Evolutionary conservation across 2,113 vertebrate species (phyloP), one percentile per base, ranked within the genome.

Genomic region (Nymphicus hollandicus): DNA sequence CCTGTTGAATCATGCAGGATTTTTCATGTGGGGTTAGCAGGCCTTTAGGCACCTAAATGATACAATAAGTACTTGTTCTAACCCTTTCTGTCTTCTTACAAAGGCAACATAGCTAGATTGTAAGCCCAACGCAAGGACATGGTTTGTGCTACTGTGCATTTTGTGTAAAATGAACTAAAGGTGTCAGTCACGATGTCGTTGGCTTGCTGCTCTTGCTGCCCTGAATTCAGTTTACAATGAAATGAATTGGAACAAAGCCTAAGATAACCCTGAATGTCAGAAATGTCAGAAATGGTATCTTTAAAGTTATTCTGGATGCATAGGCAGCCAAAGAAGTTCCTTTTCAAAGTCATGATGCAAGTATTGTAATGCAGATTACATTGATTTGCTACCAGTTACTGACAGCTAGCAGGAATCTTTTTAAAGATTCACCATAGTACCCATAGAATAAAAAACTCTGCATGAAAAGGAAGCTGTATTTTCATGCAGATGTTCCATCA

Each of bases 301-400:
- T 85, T 86, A 84, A 95, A 96, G 87, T 43, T 81, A 90, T 78
- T 95, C 55, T 71, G 84, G 89, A 91, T 78, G 63, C 72, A 77
- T 11, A 73, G 68, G 79, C 84, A 93, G 47, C 52, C 89, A 43
- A 68, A 25, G 73, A 58, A 88, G 78, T 61, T 94, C 71, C 80
- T 87, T 72, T 93, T 68, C 72, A 93, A 93, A 97, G 90, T 65
- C 91, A 23, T 81, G 95, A 95, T 93, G 87, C 92, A 74, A 82
- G 95, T 60, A 96, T 96, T 92, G 70, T 94, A 87, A 95, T 91
- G 86, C 79, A 96, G 69, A 93, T 95, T 86, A 91, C 84, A 96
- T 95, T 31, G 80, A 95, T 95, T 96, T 93, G 64, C 74, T 49
- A 76, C 78, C 74, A 19, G 86, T 88, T 95, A 82, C 79, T 92